phyloP scores from a whole-genome alignment of 2,888 invertebrate species.

The Anarsia innoxiella region DNA sequence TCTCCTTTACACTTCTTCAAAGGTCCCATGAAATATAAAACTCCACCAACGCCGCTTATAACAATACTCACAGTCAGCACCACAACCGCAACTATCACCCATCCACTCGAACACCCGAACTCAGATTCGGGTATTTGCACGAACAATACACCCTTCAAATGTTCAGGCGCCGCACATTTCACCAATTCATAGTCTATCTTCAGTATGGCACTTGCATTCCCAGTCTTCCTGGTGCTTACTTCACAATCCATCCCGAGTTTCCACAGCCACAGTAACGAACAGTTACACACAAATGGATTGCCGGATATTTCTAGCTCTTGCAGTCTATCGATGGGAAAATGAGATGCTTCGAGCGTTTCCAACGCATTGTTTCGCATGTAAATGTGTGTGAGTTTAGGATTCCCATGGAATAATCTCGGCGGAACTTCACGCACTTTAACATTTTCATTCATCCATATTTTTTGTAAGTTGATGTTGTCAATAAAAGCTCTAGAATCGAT shows the following conservation, averaged over 20 bases:
- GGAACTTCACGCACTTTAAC: constrained; percentile 83
- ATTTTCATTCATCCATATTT: constrained; percentile 86
- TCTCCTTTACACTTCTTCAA: constrained; percentile 70
- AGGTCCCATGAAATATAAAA: constrained; percentile 69
- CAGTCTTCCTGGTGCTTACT: constrained; percentile 46
- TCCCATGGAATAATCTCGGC: constrained; percentile 88
- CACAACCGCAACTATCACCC: constrained; percentile 74
- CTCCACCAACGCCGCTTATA: constrained; percentile 67
- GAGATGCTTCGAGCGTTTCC: constrained; percentile 84
- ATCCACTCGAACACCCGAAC: constrained; percentile 77
- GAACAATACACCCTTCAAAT: constrained; percentile 67
- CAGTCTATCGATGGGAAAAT: constrained; percentile 88
- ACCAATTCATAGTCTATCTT: constrained; percentile 76
- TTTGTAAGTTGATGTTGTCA: constrained; percentile 88
- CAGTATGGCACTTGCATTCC: constrained; percentile 51
- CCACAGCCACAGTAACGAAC: constrained; percentile 91
- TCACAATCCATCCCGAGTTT: constrained; percentile 74
- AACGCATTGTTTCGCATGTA: constrained; percentile 86
- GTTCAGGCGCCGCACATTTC: constrained; percentile 75
- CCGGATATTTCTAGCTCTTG: constrained; percentile 84
- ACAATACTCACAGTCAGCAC: constrained; percentile 72
- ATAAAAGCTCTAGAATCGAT: constrained; percentile 88
- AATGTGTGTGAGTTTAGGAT: constrained; percentile 84
- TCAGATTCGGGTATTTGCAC: constrained; percentile 77
- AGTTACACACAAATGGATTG: constrained; percentile 90